These are phyloP conservation scores for Coranthus polyacanthus DNA, from an alignment of 2,797 vertebrate species.

Conservation along the genomic window DNA sequence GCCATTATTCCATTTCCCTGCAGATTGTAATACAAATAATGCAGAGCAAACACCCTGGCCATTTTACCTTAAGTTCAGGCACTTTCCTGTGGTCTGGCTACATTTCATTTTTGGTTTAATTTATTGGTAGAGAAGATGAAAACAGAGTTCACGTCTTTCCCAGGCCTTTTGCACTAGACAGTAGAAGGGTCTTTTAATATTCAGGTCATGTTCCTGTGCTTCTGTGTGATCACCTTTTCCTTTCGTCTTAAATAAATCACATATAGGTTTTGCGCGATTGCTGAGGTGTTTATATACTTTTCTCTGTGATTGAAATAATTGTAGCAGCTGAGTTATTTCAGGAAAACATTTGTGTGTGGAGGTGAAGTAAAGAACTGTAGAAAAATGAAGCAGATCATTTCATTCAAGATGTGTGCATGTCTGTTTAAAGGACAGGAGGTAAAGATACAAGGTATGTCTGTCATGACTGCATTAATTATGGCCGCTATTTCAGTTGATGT, in stretches of 20 bases:
- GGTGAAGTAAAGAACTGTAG: background rate
- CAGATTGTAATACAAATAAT: constrained; percentile 35
- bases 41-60: constrained; percentile 33
- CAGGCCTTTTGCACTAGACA: constrained; percentile 20
- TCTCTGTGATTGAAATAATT: constrained; percentile 67
- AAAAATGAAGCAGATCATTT: constrained; percentile 15
- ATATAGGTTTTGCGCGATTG: constrained; percentile 44
- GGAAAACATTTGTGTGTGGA: constrained; percentile 30
- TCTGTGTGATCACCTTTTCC: constrained; percentile 34
- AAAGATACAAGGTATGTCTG: constrained; percentile 13
- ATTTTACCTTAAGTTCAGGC: constrained; percentile 30
- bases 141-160: constrained; percentile 28
- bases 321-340: constrained; percentile 48
- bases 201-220: constrained; percentile 49
- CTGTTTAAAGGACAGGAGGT: background rate
- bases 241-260: constrained; percentile 57
- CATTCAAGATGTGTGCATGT: constrained; percentile 13
- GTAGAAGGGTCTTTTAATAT: constrained; percentile 52
- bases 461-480: background rate
- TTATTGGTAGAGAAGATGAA: constrained; percentile 48
- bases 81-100: constrained; percentile 26
- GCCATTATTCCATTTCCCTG: constrained; percentile 42
- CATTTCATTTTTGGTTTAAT: constrained; percentile 48
- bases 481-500: constrained; percentile 1
- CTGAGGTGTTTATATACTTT: constrained; percentile 57